Base-by-base conservation (phyloP, 2,888 invertebrate genomes). In the Lydus trimaculatus region DNA sequence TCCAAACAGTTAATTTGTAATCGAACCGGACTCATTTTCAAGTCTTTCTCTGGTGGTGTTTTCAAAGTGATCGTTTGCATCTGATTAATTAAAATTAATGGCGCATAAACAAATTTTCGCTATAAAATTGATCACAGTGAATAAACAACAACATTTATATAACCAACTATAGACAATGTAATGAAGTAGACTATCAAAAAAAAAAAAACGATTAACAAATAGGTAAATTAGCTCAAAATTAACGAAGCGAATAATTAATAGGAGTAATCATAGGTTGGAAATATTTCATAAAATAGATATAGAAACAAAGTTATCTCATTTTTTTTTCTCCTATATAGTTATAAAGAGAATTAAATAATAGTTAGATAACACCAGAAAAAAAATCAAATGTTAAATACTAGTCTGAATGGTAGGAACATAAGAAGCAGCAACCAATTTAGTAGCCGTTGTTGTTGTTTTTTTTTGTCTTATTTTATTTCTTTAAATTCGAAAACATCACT, bases 401-500 rank as follows among this genome's bases (percentile, higher is more conserved):
- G 36, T 36, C 11, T 43, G 43, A 43, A 43, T 17, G 43, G 43
- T 43, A 43, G 43, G 17, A 43, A 73, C 77, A 78, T 58, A 48
- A 76, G 74, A 77, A 76, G 74, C 66, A 76, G 74, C 66, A 66
- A 73, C 71, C 76, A 73, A 76, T 75, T 74, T 69, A 72, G 75
- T 74, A 15, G 36, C 36, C 5, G 36, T 36, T 43, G 6, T 68
- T 71, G n/a, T 65, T 17, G 17, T 48, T 20, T 48, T 7, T 7
- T 17, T 20, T 20, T 5, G 43, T 48, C 1, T 48, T 17, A 7
- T 17, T 48, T 20, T 1, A 11, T 48, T 48, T 48, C 8, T 48
- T 20, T 70, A 76, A 78, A 75, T 75, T 74, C 66, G 75, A 76
- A 74, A 75, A 78, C 79, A 79, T 72, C 80, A 81, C 83, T 83